phyloP scores from a whole-genome alignment of 2,888 invertebrate species.

The Polymixis lichenea region DNA sequence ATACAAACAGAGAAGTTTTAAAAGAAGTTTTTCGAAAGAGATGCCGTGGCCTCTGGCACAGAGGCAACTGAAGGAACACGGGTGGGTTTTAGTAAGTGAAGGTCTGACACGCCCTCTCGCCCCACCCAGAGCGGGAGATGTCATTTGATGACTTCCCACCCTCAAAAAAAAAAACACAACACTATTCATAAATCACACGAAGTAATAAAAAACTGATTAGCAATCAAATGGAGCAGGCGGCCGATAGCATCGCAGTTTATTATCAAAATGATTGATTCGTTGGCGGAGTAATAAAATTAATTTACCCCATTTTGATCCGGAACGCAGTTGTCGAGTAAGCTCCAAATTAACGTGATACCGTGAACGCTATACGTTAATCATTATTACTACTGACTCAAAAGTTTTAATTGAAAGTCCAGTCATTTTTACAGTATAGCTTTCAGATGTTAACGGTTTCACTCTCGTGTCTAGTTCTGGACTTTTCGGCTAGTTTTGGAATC shows the following conservation, averaged over 20 bases:
- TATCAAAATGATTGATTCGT: constrained; percentile 74
- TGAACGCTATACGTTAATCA: constrained; percentile 25
- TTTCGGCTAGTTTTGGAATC: neutral
- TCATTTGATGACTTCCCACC: too few species aligned
- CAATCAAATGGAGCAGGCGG: constrained; percentile 59
- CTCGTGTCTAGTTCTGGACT: neutral
- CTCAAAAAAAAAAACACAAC: too few species aligned
- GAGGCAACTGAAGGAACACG: too few species aligned
- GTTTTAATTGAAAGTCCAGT: too few species aligned
- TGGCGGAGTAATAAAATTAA: constrained; percentile 66
- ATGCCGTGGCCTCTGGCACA: too few species aligned
- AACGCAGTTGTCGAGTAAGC: constrained; percentile 48
- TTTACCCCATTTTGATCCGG: constrained; percentile 51
- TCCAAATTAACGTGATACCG: constrained; percentile 33
- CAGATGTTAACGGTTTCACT: neutral
- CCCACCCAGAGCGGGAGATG: neutral
- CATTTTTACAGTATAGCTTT: neutral
- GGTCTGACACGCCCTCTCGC: too few species aligned
- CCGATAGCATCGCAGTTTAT: constrained; percentile 65
- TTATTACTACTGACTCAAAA: constrained; percentile 1
- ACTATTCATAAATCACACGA: constrained; percentile 53
- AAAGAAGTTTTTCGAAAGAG: too few species aligned
- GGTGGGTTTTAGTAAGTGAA: too few species aligned
- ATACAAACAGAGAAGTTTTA: too few species aligned
- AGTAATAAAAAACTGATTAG: constrained; percentile 66